Conservation (phyloP, 2,888 invertebrate genomes). For the Drosophila stalkeri region DNA sequence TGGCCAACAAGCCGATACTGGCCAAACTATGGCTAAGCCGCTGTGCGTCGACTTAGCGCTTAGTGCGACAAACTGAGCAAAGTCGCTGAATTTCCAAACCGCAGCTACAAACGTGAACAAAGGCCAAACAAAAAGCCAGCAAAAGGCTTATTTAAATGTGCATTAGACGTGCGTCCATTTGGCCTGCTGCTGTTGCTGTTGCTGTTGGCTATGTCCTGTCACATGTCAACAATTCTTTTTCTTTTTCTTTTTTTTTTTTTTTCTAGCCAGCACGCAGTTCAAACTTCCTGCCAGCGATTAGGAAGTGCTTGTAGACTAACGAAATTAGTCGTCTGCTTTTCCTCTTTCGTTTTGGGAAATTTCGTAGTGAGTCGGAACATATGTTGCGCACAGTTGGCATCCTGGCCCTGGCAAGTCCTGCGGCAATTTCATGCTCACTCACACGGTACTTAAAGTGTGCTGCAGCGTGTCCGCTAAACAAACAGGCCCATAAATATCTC, state of each 20-base stretch:
- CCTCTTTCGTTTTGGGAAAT: constrained; percentile 34
- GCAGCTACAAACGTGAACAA: constrained; percentile 30
- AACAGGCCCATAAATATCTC: constrained; percentile 54
- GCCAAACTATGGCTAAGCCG: constrained; percentile 52
- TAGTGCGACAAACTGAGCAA: constrained; percentile 46
- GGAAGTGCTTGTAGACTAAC: constrained; percentile 42
- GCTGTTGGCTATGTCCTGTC: constrained; percentile 67
- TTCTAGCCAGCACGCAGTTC: constrained; percentile 31
- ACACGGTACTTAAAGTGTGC: constrained; percentile 58
- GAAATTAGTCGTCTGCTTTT: constrained; percentile 40
- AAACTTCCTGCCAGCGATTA: constrained; percentile 60
- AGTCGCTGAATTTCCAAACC: constrained; percentile 70
- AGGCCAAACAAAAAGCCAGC: constrained; percentile 52
- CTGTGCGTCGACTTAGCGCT: constrained; percentile 52
- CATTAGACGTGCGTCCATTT: constrained; percentile 30
- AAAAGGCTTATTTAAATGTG: constrained; percentile 76
- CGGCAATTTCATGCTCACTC: constrained; percentile 73
- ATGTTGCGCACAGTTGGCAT: constrained; percentile 62
- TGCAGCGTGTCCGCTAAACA: constrained; percentile 44
- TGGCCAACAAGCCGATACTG: constrained; percentile 20
- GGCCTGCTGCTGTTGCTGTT: background rate
- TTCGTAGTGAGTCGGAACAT: constrained; percentile 53
- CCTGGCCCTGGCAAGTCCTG: constrained; percentile 31
- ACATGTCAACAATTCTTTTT: constrained; percentile 66
- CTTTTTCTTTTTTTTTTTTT: constrained; percentile 1